Base-by-base conservation (phyloP, 1,140 invertebrate species). In the Lineus longissimus region DNA sequence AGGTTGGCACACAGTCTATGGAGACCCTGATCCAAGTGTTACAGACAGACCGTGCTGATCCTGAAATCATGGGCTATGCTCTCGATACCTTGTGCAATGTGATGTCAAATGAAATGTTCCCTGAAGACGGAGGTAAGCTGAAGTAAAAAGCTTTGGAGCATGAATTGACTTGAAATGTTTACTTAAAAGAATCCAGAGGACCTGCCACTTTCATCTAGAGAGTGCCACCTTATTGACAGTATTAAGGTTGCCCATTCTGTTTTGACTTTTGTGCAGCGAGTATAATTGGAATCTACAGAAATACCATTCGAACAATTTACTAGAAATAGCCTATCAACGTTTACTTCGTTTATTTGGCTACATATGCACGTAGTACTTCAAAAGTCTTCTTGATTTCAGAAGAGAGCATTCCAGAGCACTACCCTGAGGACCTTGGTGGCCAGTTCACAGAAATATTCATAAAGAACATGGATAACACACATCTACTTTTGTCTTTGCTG, bases 401-500 rank as follows among this genome's bases (percentile, higher is more conserved):
- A 61, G 75, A 79, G 43, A 69, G 73, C 25, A 41, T 70, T 2
- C 68, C 63, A 41, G 41, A 62, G 29, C 56, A 65, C 41, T 59
- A 60, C 31, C 62, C 66, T 22, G 70, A 69, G 62, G 76, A 77
- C 30, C 61, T 79, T 55, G 95, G 96, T 11, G 91, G 93, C 76
- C 93, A 97, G 77, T 98, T 99, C 76, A 97, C 97, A 4, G 97
- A 99, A 85, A 97, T 98, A 85, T 97, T 98, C 76, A 91, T 97
- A 7, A 98, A 98, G 81, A 89, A 91, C 70, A 82, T 87, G 17
- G 91, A 95, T 64, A 95, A 94, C 81, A 88, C 98, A 19, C 85
- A 87, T 55, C 78, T 94, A 13, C 84, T 98, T 2, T 81, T 99
- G 63, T 87, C 89, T 51, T 87, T 96, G 56, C 80, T 98, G n/a